Conservation (phyloP, 2,797 vertebrate genomes). For the Pseudochirops corinnae region DNA sequence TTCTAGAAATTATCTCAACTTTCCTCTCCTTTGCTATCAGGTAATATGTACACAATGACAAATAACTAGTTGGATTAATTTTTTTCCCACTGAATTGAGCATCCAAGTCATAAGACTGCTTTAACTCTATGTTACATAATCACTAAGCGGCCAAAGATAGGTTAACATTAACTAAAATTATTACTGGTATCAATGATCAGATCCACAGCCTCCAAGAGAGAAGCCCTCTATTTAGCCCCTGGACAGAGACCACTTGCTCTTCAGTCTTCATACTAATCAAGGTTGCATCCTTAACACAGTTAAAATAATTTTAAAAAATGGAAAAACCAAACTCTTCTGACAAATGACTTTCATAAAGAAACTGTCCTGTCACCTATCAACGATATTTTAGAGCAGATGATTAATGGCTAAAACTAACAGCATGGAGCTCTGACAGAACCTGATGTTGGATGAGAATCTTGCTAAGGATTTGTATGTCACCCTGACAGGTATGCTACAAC, state of each 20-base stretch:
- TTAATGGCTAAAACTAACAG: slow-evolving; percentile 69
- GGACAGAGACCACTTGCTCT: slow-evolving; percentile 44
- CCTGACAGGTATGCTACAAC: slow-evolving; percentile 21
- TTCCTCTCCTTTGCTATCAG: slow-evolving; percentile 35
- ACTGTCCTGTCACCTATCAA: slow-evolving; percentile 44
- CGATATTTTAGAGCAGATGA: not conserved
- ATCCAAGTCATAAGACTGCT: not conserved
- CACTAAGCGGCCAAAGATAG: slow-evolving; percentile 15
- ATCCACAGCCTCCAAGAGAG: slow-evolving; percentile 62
- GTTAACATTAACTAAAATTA: slow-evolving; percentile 56
- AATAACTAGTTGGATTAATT: slow-evolving; percentile 50
- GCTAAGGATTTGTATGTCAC: slow-evolving; percentile 26
- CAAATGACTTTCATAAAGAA: slow-evolving; percentile 68
- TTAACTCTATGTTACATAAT: slow-evolving; percentile 15
- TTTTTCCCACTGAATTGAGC: slow-evolving; percentile 32
- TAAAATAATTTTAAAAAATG: slow-evolving; percentile 60
- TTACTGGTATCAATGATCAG: slow-evolving; percentile 52
- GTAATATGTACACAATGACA: not conserved
- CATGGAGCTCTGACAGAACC: not conserved
- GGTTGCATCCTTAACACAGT: slow-evolving; percentile 20
- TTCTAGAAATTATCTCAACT: not conserved
- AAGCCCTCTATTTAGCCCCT: slow-evolving; percentile 47
- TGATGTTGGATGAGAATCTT: slow-evolving; percentile 35
- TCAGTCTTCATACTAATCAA: slow-evolving; percentile 64
- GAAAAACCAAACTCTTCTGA: slow-evolving; percentile 60